Conservation (phyloP, 2,888 invertebrate species). For the Serrognathus titanus region DNA sequence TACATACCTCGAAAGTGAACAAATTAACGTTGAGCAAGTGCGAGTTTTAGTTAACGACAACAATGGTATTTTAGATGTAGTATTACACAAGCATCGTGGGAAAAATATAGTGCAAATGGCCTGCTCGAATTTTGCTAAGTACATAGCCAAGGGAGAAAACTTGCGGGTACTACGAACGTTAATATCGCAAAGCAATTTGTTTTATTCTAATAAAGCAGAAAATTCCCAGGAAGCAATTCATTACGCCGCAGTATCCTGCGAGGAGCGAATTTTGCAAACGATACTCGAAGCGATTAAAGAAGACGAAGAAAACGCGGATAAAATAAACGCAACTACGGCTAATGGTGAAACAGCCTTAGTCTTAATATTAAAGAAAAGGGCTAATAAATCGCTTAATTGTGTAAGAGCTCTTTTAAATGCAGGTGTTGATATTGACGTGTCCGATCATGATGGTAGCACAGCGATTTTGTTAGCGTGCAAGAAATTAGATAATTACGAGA, state of each 20-base stretch:
- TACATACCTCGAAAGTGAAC: too few relatives aligned
- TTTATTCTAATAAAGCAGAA: neutral
- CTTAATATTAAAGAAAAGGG: neutral
- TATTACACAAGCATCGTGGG: neutral
- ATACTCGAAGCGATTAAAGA: neutral
- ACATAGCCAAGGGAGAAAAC: neutral
- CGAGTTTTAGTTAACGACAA: too few relatives aligned
- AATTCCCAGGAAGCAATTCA: neutral
- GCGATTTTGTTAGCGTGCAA: neutral
- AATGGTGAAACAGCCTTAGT: neutral
- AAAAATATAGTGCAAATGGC: neutral
- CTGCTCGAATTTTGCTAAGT: neutral
- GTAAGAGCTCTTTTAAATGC: neutral
- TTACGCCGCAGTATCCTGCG: neutral
- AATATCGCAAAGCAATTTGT: neutral
- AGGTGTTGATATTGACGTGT: neutral
- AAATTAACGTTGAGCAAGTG: too few relatives aligned
- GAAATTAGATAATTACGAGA: neutral
- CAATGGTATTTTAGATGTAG: neutral
- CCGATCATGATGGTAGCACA: neutral
- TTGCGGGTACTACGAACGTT: neutral
- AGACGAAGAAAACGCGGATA: neutral
- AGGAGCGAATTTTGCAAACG: neutral
- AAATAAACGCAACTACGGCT: neutral
- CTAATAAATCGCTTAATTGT: neutral